Evolutionary conservation across 1,140 invertebrate species (phyloP).

Genomic region (Papilio helenus): DNA sequence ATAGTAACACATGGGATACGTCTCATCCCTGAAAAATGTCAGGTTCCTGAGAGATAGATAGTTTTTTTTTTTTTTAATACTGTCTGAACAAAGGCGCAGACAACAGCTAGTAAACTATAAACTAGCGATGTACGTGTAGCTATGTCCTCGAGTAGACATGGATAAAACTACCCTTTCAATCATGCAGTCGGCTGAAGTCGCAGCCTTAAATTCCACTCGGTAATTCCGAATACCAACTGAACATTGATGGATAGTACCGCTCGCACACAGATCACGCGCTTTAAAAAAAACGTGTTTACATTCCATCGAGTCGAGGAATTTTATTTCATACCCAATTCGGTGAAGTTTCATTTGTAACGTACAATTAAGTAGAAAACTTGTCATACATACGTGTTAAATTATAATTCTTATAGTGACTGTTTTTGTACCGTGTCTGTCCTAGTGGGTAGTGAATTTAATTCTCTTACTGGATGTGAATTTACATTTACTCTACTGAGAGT

Average conservation of each 20-base stretch:
- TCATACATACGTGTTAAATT: no score
- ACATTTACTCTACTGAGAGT: no score
- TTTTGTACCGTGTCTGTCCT: no score
- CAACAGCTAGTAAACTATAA: background rate
- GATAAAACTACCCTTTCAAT: slow-evolving; percentile 21
- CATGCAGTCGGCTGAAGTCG: slow-evolving; percentile 20
- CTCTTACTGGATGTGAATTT: no score
- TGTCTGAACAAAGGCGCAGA: background rate
- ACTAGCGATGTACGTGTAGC: background rate
- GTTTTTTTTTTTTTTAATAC: background rate
- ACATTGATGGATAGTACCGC: slow-evolving; percentile 20
- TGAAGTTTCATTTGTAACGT: no score
- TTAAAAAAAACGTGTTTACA: slow-evolving; percentile 2
- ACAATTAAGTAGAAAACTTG: no score
- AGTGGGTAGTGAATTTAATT: no score
- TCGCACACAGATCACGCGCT: slow-evolving; percentile 9
- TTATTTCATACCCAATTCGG: background rate
- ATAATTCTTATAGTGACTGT: no score
- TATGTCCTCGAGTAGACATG: background rate
- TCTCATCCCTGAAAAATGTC: no score
- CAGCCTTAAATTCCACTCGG: slow-evolving; percentile 22
- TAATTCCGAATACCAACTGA: slow-evolving; percentile 25
- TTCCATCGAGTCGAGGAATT: background rate
- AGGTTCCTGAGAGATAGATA: no score
- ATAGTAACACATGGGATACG: no score